Evolutionary conservation across 1,140 invertebrate species (phyloP).

Genomic region (Phthorimaea operculella): DNA sequence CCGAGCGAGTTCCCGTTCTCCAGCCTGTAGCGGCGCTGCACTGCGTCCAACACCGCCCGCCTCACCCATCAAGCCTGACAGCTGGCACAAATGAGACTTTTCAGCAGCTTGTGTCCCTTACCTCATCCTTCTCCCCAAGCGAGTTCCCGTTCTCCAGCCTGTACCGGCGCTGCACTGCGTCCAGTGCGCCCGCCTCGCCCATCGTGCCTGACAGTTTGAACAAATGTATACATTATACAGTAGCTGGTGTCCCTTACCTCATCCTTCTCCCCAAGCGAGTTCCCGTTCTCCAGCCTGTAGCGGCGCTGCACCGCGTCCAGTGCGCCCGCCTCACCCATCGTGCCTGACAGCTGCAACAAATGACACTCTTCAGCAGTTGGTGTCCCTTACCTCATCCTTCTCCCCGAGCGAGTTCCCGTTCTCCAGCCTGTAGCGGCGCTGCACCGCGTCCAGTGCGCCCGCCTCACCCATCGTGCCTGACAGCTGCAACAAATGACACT

Average conservation of each 20-base stretch:
- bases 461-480: slow-evolving; percentile 41
- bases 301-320: slow-evolving; percentile 46
- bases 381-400: slow-evolving; percentile 56
- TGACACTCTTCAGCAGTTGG: too few species aligned
- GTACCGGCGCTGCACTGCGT: slow-evolving; percentile 47
- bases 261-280: slow-evolving; percentile 60
- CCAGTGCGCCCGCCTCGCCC: slow-evolving; percentile 40
- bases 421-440: slow-evolving; percentile 55
- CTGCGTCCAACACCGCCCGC: slow-evolving; percentile 43
- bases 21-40: slow-evolving; percentile 51
- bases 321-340: too few species aligned
- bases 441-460: slow-evolving; percentile 42
- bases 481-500: too few species aligned
- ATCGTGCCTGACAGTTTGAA: slow-evolving; percentile 43
- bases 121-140: slow-evolving; percentile 60
- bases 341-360: too few species aligned
- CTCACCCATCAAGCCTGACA: slow-evolving; percentile 41
- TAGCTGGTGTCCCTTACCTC: too few species aligned
- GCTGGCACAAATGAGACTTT: too few species aligned
- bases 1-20: slow-evolving; percentile 62
- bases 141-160: slow-evolving; percentile 63
- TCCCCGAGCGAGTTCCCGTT: slow-evolving; percentile 61
- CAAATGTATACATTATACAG: too few species aligned
- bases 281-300: slow-evolving; percentile 61
- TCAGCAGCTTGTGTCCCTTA: too few species aligned